Conservation (phyloP, 2,113 vertebrate species). For the Aspidoscelis tigris region DNA sequence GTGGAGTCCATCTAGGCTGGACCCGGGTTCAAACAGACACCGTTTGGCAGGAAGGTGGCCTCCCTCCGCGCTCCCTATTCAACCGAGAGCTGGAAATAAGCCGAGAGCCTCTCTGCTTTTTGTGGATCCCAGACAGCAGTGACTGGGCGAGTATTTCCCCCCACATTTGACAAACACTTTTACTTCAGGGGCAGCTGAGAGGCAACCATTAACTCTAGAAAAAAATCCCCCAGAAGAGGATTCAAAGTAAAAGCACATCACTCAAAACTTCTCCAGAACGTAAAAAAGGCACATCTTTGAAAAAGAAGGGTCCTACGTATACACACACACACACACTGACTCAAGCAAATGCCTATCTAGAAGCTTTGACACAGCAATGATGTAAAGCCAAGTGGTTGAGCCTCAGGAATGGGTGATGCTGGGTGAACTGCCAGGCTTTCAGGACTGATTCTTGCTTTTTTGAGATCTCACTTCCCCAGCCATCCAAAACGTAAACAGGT, state of each 20-base stretch:
- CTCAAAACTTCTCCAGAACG: neutral
- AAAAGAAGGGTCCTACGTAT: neutral
- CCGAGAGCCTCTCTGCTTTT: neutral
- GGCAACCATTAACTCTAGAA: neutral
- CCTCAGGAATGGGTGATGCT: too few species aligned
- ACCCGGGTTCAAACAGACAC: neutral
- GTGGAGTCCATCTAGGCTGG: neutral
- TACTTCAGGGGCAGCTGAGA: rapidly evolving
- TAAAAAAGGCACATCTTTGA: rapidly evolving
- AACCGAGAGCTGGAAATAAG: neutral
- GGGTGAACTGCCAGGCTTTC: neutral
- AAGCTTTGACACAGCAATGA: neutral
- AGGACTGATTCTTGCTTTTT: neutral
- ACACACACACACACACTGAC: neutral
- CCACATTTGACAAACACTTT: rapidly evolving
- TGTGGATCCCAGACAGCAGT: rapidly evolving
- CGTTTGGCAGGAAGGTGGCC: neutral
- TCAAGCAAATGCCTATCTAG: neutral
- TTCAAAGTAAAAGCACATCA: rapidly evolving
- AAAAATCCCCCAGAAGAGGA: neutral
- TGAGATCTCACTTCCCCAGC: neutral
- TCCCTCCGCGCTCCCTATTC: neutral
- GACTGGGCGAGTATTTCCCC: rapidly evolving
- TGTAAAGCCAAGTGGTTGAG: neutral
- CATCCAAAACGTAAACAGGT: neutral